phyloP scores from a whole-genome alignment of 2,797 vertebrate genomes.

The Artibeus lituratus region DNA sequence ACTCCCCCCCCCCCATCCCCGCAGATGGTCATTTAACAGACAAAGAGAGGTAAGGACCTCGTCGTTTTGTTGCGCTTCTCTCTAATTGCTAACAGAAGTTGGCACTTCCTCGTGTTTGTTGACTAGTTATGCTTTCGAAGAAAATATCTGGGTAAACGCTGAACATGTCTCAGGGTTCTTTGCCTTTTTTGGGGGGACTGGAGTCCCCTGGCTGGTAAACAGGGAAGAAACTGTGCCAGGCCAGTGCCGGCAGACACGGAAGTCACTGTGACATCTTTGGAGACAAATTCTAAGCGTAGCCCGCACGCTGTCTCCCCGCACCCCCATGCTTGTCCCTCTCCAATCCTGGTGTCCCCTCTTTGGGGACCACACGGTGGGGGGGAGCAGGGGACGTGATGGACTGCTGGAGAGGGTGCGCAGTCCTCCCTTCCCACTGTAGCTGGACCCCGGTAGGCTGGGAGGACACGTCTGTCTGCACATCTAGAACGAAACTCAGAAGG shows the following conservation, averaged over 20 bases:
- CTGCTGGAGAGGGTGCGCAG: neutral
- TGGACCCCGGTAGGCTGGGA: neutral
- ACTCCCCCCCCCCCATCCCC: fast-evolving
- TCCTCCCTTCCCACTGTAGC: neutral
- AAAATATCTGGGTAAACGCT: conserved; percentile 4
- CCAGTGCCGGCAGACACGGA: neutral
- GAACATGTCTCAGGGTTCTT: neutral
- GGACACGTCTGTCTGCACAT: neutral
- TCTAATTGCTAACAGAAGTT: neutral
- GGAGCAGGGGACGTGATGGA: neutral
- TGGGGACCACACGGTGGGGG: neutral
- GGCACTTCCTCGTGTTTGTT: conserved; percentile 11
- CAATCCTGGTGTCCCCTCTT: neutral
- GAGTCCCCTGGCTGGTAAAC: neutral
- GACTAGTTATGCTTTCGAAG: neutral
- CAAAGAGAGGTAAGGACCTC: neutral
- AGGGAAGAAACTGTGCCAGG: neutral
- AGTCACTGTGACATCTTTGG: neutral
- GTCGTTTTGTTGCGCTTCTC: neutral
- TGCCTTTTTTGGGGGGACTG: neutral
- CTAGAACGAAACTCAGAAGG: neutral
- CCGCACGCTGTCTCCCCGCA: neutral
- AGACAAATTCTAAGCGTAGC: neutral
- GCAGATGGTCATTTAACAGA: neutral
- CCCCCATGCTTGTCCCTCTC: neutral